Base-by-base conservation (phyloP, 2,888 invertebrate species). In the Autographa gamma region DNA sequence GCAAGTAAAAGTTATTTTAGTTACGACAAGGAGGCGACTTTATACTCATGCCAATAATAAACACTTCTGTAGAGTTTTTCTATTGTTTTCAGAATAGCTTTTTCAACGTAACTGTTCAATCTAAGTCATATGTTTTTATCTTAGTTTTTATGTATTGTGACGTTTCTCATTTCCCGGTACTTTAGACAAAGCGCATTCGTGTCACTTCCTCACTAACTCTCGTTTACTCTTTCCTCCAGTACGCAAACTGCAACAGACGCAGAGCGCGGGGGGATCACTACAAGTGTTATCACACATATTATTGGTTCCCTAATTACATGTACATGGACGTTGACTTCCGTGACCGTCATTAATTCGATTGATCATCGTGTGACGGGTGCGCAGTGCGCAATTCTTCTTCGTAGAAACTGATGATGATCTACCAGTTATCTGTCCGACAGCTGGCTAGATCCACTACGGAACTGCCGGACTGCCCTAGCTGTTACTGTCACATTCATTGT, bases 121-220 rank as follows among this genome's bases (percentile, higher is more conserved):
- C 68, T 68, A 70, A 52, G 52, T 70, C 74, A 64, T 56, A 70
- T 68, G 64, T 56, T 67, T 79, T 77, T 80, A 67, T 76, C 73
- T 54, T 58, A 67, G 62, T 63, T 71, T 69, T 62, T 70, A 58
- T 68, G 66, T 60, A 59, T 18, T 63, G 56, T 72, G 79, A 79
- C 69, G 54, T 72, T 79, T 71, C 64, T 79, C 56, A 76, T 71
- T 82, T 73, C 64, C 54, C 56, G 66, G 69, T 70, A 64, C 66
- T 69, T 77, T 80, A 69, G 61, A 9, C 56, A 41, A 41, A 69
- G 58, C 48, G 43, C 56, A 61, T 63, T 66, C 63, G 52, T 38
- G 61, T 63, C 43, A 38, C 43, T 63, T 59, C 19, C 13, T 38
- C 62, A 38, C 32, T n/a, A 7, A 32, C 48, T 43, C 14, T 56